These are phyloP conservation scores for Paracentrotus lividus DNA, from an alignment of 53 echinoderm and acorn worm species.

Conservation along the genomic window DNA sequence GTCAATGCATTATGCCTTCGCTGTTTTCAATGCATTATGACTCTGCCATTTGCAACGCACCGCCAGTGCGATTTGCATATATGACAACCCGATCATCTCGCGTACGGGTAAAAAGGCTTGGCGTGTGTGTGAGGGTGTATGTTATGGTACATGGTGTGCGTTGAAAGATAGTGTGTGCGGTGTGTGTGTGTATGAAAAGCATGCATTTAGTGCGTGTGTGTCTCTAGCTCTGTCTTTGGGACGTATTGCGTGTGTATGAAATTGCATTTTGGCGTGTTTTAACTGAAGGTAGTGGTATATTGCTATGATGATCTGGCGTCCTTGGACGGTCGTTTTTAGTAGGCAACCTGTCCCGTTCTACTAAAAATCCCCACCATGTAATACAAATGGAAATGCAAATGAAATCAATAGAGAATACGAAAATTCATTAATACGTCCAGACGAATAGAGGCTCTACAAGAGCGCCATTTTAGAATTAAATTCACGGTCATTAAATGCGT, in stretches of 20 bases:
- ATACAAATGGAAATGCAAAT: slow-evolving; percentile 49
- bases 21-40: slow-evolving; percentile 64
- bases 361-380: slow-evolving; percentile 41
- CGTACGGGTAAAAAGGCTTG: background rate
- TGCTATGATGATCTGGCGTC: background rate
- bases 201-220: background rate
- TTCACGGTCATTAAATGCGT: slow-evolving; percentile 58
- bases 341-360: background rate
- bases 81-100: slow-evolving; percentile 3
- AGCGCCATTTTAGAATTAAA: slow-evolving; percentile 49
- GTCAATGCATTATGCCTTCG: slow-evolving; percentile 60
- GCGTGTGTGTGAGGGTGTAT: slow-evolving; percentile 39
- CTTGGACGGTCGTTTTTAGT: slow-evolving; percentile 13
- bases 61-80: slow-evolving; percentile 58
- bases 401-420: slow-evolving; percentile 48
- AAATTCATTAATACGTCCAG: slow-evolving; percentile 13
- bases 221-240: background rate
- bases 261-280: slow-evolving; percentile 5
- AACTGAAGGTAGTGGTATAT: background rate
- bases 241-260: slow-evolving; percentile 49
- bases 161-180: background rate
- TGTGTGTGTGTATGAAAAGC: slow-evolving; percentile 21
- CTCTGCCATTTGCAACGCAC: slow-evolving; percentile 65
- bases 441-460: slow-evolving; percentile 2
- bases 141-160: slow-evolving; percentile 15